Evolutionary conservation across 2,888 invertebrate species (phyloP).

Genomic region (Esperia sulphurella): DNA sequence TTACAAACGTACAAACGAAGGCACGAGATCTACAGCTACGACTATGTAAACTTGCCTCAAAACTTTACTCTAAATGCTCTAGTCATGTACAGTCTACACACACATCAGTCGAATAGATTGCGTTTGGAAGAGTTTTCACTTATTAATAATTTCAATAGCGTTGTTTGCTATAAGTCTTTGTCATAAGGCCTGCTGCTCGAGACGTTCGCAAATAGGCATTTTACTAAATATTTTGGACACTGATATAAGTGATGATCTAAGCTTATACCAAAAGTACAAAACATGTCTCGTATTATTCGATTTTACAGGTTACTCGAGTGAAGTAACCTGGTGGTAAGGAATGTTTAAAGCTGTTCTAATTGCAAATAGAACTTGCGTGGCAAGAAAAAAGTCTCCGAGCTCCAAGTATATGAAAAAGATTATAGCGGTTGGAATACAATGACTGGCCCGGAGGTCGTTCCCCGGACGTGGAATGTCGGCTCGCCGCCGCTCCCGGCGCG

Average conservation of each 20-base stretch:
- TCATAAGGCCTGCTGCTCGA: no score
- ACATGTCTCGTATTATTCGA: no score
- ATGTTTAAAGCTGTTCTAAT: no score
- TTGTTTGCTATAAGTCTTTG: constrained; percentile 12
- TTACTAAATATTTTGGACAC: no score
- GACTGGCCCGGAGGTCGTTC: constrained; percentile 68
- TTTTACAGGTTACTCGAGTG: no score
- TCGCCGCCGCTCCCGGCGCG: constrained; percentile 59
- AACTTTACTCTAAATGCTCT: constrained; percentile 64
- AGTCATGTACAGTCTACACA: constrained; percentile 34
- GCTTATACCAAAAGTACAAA: no score
- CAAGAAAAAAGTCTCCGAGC: no score
- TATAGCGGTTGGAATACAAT: constrained; percentile 74
- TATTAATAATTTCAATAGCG: constrained; percentile 50
- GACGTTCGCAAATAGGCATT: no score
- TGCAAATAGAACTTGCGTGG: no score
- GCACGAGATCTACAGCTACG: constrained; percentile 75
- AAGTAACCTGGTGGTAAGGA: no score
- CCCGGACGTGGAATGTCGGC: constrained; percentile 74
- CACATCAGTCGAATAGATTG: constrained; percentile 62
- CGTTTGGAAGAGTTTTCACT: constrained; percentile 53
- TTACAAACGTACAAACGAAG: constrained; percentile 73
- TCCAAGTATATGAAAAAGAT: constrained; percentile 27
- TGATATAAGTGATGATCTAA: no score
- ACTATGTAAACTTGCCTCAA: constrained; percentile 69